phyloP scores from a whole-genome alignment of 1,140 invertebrate species.

The Hermetia illucens region DNA sequence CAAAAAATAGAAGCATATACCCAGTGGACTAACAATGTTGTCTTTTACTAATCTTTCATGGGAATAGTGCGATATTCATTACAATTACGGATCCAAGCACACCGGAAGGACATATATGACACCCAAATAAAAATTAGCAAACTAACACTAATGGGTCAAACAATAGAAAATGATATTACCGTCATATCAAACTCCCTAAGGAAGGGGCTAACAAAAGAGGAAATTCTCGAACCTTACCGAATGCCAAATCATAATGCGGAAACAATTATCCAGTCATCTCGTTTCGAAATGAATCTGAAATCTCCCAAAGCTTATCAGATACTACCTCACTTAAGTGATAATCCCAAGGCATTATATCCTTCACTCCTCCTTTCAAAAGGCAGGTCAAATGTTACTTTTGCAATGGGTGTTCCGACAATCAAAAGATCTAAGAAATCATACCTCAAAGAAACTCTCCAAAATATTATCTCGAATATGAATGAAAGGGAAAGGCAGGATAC shows the following conservation, averaged over 20 bases:
- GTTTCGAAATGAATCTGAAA: constrained; percentile 31
- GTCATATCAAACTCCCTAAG: constrained; percentile 46
- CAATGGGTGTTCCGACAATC: constrained; percentile 83
- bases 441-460: constrained; percentile 73
- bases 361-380: constrained; percentile 64
- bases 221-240: too few relatives aligned
- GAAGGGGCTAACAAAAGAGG: too few relatives aligned
- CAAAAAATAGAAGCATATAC: too few relatives aligned
- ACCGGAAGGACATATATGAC: constrained; percentile 51
- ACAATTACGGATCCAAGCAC: constrained; percentile 49
- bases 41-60: too few relatives aligned
- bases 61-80: constrained; percentile 25
- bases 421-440: constrained; percentile 79
- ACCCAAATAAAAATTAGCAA: constrained; percentile 55
- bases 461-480: constrained; percentile 69
- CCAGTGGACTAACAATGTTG: too few relatives aligned
- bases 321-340: constrained; percentile 71
- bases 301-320: constrained; percentile 74
- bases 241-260: constrained; percentile 16
- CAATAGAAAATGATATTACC: constrained; percentile 53
- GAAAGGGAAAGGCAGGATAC: constrained; percentile 63
- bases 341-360: constrained; percentile 61
- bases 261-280: constrained; percentile 25
- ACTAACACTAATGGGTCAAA: constrained; percentile 52
- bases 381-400: constrained; percentile 59